These are phyloP conservation scores for Heliornis fulica DNA, from an alignment of 2,113 vertebrate species.

Conservation along the genomic window DNA sequence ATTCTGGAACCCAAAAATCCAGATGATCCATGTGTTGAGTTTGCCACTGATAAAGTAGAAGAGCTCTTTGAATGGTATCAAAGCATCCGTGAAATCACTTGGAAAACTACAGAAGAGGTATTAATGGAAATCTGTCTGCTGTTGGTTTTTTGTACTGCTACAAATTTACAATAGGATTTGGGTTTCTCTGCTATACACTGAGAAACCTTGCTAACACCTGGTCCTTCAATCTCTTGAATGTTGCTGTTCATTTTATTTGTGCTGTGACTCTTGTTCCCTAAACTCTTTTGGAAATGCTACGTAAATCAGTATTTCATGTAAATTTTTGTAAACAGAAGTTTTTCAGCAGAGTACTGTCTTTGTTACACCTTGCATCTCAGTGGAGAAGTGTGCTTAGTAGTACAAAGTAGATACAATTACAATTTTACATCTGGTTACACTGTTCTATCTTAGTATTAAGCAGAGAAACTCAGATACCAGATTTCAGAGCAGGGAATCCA, in stretches of 20 bases:
- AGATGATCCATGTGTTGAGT: slow-evolving; percentile 83
- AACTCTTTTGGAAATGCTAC: background rate
- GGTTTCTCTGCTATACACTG: background rate
- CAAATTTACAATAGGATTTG: background rate
- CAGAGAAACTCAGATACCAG: background rate
- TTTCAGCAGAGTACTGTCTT: background rate
- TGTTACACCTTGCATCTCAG: background rate
- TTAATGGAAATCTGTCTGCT: background rate
- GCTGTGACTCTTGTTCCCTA: background rate
- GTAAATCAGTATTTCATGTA: background rate
- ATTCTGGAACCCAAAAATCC: slow-evolving; percentile 81
- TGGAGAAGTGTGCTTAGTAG: background rate
- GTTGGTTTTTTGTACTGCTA: background rate
- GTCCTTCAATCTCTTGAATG: background rate
- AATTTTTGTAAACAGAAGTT: background rate
- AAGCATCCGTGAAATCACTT: slow-evolving; percentile 87
- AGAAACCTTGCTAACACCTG: background rate
- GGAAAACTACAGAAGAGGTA: slow-evolving; percentile 82
- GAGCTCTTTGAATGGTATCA: slow-evolving; percentile 93
- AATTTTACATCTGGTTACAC: background rate
- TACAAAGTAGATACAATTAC: background rate
- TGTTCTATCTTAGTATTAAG: background rate
- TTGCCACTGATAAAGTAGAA: slow-evolving; percentile 85
- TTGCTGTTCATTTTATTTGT: background rate
- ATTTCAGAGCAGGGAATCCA: background rate